Evolutionary conservation across 2,888 invertebrate genomes (phyloP), one percentile per base, ranked within the genome.

Genomic region (Trypoxylon attenuatum): DNA sequence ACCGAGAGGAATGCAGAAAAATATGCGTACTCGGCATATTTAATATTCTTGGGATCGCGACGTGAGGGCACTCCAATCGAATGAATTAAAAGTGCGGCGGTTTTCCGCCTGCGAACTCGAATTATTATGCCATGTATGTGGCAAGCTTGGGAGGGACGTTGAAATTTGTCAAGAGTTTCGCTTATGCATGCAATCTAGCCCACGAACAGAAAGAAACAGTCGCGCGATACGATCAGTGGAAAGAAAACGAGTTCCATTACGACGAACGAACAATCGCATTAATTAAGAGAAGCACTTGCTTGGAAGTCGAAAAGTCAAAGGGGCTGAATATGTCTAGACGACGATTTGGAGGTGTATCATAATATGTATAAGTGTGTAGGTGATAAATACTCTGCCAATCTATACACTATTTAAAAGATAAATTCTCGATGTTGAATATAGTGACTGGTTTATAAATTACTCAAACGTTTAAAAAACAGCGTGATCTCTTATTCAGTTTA

Each of bases 261-360:
- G 25, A 4, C 25, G 33, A 33, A 22, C 21, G n/a, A 33, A 38
- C 38, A 38, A 22, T 38, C 19, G 38, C 15, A 47, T 49, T 49
- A 49, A 49, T 49, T 49, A 21, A 19, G 15, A 33, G 5, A 25
- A 19, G 22, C 29, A n/a, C 47, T 22, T 38, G 21, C n/a, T n/a
- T n/a, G n/a, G n/a, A n/a, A n/a, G 38, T 38, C 22, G 21, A 38
- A 33, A 5, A 13, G 19, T 8, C 15, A 29, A 47, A 38, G 22
- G 43, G 19, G 27, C n/a, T 18, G 27, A 33, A 33, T 23, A 33
- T 38, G 45, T 45, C 54, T 45, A 45, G 54, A 45, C 38, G 19
- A 45, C 33, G 29, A 43, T 42, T 15, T 16, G 21, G 21, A n/a
- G 19, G 22, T 16, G 22, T 25, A 15, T 5, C 23, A 23, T 45